Base-by-base conservation (phyloP, 2,113 vertebrate species). In the Anser cygnoides region DNA sequence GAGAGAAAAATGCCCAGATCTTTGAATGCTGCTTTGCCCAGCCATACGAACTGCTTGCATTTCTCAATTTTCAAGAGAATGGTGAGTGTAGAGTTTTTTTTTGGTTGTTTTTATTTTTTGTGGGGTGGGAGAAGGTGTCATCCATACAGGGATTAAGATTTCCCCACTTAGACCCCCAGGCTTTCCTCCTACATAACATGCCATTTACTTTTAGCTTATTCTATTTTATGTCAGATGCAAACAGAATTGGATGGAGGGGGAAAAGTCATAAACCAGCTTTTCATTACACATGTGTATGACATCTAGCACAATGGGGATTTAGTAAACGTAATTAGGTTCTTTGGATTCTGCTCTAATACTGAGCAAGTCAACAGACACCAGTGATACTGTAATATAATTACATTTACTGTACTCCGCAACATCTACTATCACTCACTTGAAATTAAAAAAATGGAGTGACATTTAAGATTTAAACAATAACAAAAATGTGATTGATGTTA, bases 251-350 rank as follows among this genome's bases (percentile, higher is more conserved):
- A 92, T 15, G 13, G 29, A 68, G 22, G 7, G 21, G 8, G 0
- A 58, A 62, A 75, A 91, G 10, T 25, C 10, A 86, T n/a, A 83
- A 91, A 49, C 18, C 35, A 83, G 37, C 31, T 90, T 89, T 70
- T 71, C 46, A 35, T 18, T 77, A 67, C 29, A 46, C 8, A 29
- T 23, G 17, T 10, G 55, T 17, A 41, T 49, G 55, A 80, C 44
- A 79, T 21, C 2, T 1, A 90, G 41, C n/a, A 78, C 68, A 89
- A 79, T 0, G 0, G 44, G 16, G 59, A 86, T 77, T 31, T 67
- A 26, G 50, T 43, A 20, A 77, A 25, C 18, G 37, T 62, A 75
- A 84, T 49, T 9, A 76, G 44, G 25, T 73, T 88, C 55, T 55
- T 49, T 62, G 23, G 33, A 65, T 93, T 88, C 67, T 89, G 72